Evolutionary conservation across 2,888 invertebrate species (phyloP).

Genomic region (Furcula furcula): DNA sequence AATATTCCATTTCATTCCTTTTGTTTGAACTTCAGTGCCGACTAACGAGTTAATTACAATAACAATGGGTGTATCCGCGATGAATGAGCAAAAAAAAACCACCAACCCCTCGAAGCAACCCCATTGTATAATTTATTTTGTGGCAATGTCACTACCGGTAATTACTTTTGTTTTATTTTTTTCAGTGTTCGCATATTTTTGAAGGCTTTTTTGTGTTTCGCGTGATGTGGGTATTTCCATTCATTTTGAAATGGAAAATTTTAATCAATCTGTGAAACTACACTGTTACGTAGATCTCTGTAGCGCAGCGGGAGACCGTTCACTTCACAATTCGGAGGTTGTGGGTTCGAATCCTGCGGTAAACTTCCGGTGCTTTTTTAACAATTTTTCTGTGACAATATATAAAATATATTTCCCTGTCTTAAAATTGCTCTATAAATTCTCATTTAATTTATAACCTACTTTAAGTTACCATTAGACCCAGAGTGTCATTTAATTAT

Average conservation of each 20-base stretch:
- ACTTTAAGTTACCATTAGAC: no score
- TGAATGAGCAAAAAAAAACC: slow-evolving; percentile 45
- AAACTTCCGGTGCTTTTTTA: no score
- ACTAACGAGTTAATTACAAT: slow-evolving; percentile 66
- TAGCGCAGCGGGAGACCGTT: no score
- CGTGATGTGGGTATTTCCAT: background rate
- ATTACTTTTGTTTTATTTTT: slow-evolving; percentile 38
- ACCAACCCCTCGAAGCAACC: slow-evolving; percentile 39
- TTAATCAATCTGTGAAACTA: no score
- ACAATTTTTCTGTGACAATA: no score
- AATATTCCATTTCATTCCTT: slow-evolving; percentile 12
- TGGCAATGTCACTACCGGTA: slow-evolving; percentile 44
- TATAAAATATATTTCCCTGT: no score
- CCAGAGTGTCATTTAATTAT: no score
- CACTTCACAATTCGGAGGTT: no score
- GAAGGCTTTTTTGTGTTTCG: background rate
- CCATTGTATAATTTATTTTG: slow-evolving; percentile 58
- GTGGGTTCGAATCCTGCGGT: no score
- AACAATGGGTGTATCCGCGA: slow-evolving; percentile 52
- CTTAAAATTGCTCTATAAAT: no score
- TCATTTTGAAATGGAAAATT: background rate
- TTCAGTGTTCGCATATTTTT: slow-evolving; percentile 28
- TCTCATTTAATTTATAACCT: no score
- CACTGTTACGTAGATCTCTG: no score
- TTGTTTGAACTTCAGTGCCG: slow-evolving; percentile 34